Evolutionary conservation across 2,888 invertebrate species (phyloP), one percentile per base, ranked within the genome.

Genomic region (Philaethria dido): DNA sequence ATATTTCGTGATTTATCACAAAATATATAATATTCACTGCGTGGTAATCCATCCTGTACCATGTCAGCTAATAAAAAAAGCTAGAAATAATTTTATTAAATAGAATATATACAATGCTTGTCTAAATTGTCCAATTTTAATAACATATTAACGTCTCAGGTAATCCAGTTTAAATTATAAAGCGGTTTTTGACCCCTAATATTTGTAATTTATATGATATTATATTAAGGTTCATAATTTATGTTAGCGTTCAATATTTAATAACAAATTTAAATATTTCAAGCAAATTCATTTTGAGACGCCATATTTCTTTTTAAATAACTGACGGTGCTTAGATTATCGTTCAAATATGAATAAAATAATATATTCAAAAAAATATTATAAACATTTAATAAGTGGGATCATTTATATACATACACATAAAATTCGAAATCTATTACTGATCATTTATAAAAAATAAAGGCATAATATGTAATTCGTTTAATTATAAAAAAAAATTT

Each of bases 171-270:
- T 29, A 50, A 29, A 52, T 33, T 52, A 52, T 52, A 52, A 52
- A 52, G 57, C 57, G 57, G 57, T 57, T 36, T 57, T 57, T 42
- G 57, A 57, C 57, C 57, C 42, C 42, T 42, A 57, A 39, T 39
- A 42, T 20, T 57, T 57, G 5, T 57, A 39, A 42, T 57, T 57
- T 36, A 39, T 57, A 39, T 57, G 42, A 42, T 42, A 42, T 42
- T 39, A 39, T 52, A 29, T 52, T 29, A 29, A 52, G 11, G 9
- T 29, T 52, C 16, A 16, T 52, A 29, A 52, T 52, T 52, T 52
- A 52, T 52, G 16, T 52, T 52, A 14, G 25, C 29, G 25, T 52
- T 52, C 16, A 11, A 52, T 29, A 52, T 33, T 52, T 52, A 16
- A 3, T 52, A 29, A 52, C 16, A 52, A 29, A 52, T 52, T 52